Conservation (phyloP, 1,140 invertebrate genomes). For the Telenomus remus region DNA sequence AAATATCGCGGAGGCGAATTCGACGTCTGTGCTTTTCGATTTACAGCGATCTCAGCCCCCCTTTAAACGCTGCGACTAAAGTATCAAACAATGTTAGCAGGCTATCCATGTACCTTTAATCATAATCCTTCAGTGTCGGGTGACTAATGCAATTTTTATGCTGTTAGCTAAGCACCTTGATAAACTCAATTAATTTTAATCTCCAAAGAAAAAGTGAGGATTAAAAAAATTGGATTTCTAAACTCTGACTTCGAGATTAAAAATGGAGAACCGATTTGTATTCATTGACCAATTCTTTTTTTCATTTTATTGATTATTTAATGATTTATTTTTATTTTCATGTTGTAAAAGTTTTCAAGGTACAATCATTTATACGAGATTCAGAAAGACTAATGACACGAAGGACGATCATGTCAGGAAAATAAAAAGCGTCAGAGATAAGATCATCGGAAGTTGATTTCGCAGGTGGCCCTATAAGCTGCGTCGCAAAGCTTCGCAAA, state of each 20-base stretch:
- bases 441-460: slow-evolving; percentile 8
- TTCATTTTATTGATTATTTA: too few species aligned
- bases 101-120: slow-evolving; percentile 3
- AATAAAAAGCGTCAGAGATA: slow-evolving; percentile 25
- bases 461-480: neutral
- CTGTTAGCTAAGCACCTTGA: too few species aligned
- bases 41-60: slow-evolving; percentile 16
- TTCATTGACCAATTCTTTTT: too few species aligned
- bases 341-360: slow-evolving; percentile 20
- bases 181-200: too few species aligned
- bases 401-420: slow-evolving; percentile 19
- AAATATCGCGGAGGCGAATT: slow-evolving; percentile 37
- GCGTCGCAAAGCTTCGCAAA: neutral
- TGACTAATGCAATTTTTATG: neutral
- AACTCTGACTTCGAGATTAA: too few species aligned
- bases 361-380: slow-evolving; percentile 13
- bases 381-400: slow-evolving; percentile 7
- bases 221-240: too few species aligned
- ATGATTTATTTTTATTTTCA: slow-evolving; percentile 1
- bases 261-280: too few species aligned
- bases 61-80: slow-evolving; percentile 17
- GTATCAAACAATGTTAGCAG: slow-evolving; percentile 22
- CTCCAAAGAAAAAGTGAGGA: too few species aligned
- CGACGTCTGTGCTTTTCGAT: slow-evolving; percentile 23
- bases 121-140: neutral